These are phyloP conservation scores for Lophotis ruficrista DNA, from an alignment of 2,113 vertebrate genomes.

Conservation along the genomic window DNA sequence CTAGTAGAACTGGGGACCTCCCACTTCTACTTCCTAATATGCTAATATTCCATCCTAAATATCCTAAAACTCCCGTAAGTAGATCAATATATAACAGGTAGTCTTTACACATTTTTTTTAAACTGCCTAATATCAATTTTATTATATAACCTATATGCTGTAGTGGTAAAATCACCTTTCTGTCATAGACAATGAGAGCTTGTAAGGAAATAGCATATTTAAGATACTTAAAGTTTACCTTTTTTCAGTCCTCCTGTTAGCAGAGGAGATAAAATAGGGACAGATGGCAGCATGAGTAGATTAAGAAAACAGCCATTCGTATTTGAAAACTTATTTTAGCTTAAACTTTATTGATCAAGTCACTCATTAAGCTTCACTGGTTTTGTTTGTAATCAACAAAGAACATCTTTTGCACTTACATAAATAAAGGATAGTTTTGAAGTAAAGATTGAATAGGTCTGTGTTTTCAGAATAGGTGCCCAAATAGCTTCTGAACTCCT, in stretches of 20 bases:
- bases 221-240: neutral
- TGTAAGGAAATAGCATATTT: neutral
- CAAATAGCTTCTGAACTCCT: neutral
- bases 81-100: neutral
- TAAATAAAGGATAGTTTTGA: neutral
- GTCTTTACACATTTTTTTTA: neutral
- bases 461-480: neutral
- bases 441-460: neutral
- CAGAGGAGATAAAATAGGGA: neutral
- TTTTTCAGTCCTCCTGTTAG: neutral
- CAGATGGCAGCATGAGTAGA: neutral
- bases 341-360: neutral
- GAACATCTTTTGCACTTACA: neutral
- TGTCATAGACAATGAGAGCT: rapidly evolving
- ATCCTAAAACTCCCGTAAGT: neutral
- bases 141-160: neutral
- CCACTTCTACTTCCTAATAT: neutral
- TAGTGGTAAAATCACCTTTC: neutral
- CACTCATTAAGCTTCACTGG: neutral
- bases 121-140: neutral
- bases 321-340: neutral
- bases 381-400: neutral
- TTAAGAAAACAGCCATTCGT: neutral
- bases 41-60: neutral
- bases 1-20: neutral